Evolutionary conservation across 2,797 vertebrate species (phyloP).

Genomic region (Pempheris klunzingeri): DNA sequence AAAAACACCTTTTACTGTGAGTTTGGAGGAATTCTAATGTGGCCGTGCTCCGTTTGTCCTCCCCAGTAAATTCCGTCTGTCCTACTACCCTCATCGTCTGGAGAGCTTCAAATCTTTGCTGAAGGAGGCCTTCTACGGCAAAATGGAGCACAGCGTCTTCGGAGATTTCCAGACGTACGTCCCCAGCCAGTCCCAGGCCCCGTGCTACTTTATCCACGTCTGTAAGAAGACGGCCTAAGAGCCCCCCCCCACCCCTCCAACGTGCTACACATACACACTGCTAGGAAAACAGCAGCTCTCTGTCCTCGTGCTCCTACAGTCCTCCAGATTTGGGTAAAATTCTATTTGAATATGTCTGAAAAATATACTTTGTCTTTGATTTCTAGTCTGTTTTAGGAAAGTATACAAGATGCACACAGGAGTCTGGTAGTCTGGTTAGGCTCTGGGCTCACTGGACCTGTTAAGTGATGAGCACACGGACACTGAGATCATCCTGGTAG

Average conservation of each 20-base stretch:
- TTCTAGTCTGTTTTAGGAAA: not conserved
- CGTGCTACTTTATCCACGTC: conserved; percentile 98
- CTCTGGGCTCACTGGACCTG: not conserved
- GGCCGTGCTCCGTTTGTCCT: conserved; percentile 19
- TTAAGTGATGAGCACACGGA: not conserved
- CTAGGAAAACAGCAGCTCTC: not conserved
- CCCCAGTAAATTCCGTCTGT: conserved; percentile 95
- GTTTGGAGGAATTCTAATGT: not conserved
- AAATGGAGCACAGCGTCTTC: conserved; percentile 90
- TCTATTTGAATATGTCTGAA: conserved; percentile 19
- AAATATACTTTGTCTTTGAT: not conserved
- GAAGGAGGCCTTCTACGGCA: conserved; percentile 88
- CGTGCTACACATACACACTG: not conserved
- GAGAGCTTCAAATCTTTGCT: conserved; percentile 90
- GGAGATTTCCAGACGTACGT: conserved; percentile 93
- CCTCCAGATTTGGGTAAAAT: conserved; percentile 14
- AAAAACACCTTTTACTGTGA: not conserved
- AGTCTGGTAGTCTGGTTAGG: not conserved
- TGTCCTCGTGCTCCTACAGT: conserved; percentile 1
- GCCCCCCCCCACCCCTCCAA: not conserved
- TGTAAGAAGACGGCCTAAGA: conserved; percentile 89
- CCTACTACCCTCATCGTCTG: conserved; percentile 95
- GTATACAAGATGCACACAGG: no score
- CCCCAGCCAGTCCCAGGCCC: conserved; percentile 83
- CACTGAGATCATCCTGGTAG: not conserved